Evolutionary conservation across 2,888 invertebrate species (phyloP).

Genomic region (Steromphala cineraria): DNA sequence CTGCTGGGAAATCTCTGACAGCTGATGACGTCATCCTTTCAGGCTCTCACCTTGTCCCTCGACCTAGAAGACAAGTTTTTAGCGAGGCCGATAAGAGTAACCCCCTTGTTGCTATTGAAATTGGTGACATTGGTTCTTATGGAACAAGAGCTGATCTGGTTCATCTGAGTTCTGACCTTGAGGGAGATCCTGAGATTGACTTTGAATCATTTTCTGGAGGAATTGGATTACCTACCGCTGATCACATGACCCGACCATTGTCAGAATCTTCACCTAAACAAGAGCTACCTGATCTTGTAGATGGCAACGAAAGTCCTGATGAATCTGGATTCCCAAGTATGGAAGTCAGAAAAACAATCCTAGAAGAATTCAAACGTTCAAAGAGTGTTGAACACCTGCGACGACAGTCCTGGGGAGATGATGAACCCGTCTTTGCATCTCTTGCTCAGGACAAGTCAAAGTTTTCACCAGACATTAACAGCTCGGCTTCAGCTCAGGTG

Average conservation of each 20-base stretch:
- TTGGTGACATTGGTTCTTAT: constrained; percentile 5
- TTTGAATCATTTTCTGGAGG: not conserved
- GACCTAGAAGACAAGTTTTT: not conserved
- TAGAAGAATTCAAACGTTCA: not conserved
- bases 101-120: not conserved
- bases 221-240: not conserved
- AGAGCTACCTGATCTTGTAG: not conserved
- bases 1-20: not conserved
- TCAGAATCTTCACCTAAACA: constrained; percentile 22
- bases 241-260: not conserved
- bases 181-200: not conserved
- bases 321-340: not conserved
- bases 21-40: constrained; percentile 10
- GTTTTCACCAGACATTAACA: not conserved
- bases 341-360: not conserved
- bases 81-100: constrained; percentile 15
- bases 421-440: not conserved
- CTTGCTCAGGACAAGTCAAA: not conserved
- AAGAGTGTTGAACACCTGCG: constrained; percentile 3
- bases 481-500: not conserved
- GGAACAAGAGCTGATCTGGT: not conserved
- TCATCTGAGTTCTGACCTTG: not conserved
- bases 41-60: constrained; percentile 11
- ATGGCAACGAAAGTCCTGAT: constrained; percentile 17
- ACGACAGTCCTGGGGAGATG: not conserved